A percentile compares a stretch with the other conserved stretches of the same genome.
These are phyloP conservation scores for Hipposideros larvatus DNA, from an alignment of 2,797 vertebrate species.

Conservation along the genomic window DNA sequence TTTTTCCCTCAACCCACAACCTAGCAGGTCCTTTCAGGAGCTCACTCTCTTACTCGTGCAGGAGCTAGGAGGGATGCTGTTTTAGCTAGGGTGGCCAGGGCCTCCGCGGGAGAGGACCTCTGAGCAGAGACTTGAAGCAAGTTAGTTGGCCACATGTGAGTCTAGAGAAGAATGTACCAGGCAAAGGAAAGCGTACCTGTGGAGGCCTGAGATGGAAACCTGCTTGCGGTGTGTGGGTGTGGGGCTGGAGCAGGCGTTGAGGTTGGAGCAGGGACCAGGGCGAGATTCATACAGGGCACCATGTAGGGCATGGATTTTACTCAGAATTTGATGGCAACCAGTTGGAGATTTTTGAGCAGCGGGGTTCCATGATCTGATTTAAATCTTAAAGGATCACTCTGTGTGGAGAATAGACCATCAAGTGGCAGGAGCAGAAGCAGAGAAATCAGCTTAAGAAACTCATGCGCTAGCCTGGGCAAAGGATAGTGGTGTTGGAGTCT, in stretches of 20 bases:
- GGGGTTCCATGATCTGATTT: not conserved
- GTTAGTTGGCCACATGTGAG: not conserved
- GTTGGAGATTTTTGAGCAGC: not conserved
- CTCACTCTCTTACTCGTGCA: not conserved
- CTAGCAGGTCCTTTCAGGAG: not conserved
- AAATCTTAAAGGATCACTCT: not conserved
- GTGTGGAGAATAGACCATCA: not conserved
- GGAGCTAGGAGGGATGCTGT: not conserved
- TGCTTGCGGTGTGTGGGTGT: fast-evolving
- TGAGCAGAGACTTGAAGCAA: not conserved
- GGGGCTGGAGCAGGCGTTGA: not conserved
- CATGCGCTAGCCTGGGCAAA: not conserved
- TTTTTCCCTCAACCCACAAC: not conserved
- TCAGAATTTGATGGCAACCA: not conserved
- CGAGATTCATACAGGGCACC: not conserved
- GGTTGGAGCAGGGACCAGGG: not conserved
- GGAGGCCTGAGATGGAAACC: not conserved
- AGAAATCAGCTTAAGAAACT: not conserved
- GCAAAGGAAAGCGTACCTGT: not conserved
- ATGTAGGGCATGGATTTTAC: not conserved
- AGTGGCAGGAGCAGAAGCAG: not conserved
- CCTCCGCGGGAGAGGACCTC: not conserved
- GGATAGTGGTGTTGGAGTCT: not conserved
- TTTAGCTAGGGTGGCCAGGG: not conserved
- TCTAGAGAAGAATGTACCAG: not conserved